Evolutionary conservation across 2,113 vertebrate species (phyloP), one percentile per base, ranked within the genome.

Genomic region (Sisor rabdophorus): DNA sequence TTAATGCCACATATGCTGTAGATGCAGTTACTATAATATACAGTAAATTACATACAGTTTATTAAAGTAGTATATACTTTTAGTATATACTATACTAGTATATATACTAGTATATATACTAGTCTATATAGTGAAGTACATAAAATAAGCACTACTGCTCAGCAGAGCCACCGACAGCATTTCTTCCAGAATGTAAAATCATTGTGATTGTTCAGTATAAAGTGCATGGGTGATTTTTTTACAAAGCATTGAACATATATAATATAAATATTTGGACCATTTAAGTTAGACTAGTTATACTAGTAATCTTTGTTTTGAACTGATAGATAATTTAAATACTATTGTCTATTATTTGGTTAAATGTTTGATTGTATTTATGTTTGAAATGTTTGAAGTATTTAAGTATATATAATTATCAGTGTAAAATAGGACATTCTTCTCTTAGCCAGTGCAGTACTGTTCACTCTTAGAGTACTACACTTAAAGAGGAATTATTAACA

Each of bases 91-190:
- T n/a, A n/a, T n/a, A n/a, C n/a, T n/a, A n/a, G n/a, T n/a, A n/a
- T n/a, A n/a, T n/a, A n/a, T n/a, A n/a, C n/a, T n/a, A n/a, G n/a
- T n/a, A n/a, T n/a, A n/a, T n/a, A n/a, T n/a, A n/a, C n/a, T n/a
- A n/a, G n/a, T n/a, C n/a, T 59, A 58, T 68, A 59, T 19, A 44
- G 32, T 44, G 10, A 44, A 44, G 40, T 63, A 73, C 68, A 56
- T 58, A 17, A 76, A 77, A n/a, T 56, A 55, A 52, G 55, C 50
- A 63, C 61, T 79, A 53, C 67, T 79, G 68, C 69, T 76, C 54
- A 76, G 70, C 78, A 80, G 71, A 54, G 40, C 71, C 81, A 83
- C 78, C 81, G 78, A 83, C 78, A 22, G 81, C 75, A 83, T 60
- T 80, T 77, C 65, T 64, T 56, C 70, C 75, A 77, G 81, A 83